A percentile compares a stretch with the other conserved stretches of the same genome.
Conservation (phyloP, 2,888 invertebrate species). For the Tiliacea citrago region DNA sequence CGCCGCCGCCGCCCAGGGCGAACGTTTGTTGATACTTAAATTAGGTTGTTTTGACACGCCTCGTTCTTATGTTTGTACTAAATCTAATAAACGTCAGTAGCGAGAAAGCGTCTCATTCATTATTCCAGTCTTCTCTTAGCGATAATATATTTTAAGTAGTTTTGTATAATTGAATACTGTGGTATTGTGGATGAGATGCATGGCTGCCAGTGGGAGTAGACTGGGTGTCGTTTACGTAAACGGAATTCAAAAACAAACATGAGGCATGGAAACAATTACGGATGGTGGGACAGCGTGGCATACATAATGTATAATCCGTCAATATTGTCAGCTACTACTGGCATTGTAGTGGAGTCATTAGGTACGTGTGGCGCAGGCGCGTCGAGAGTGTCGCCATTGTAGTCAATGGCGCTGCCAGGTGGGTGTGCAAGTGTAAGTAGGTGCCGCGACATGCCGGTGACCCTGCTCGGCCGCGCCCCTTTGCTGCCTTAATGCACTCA, state of each 20-base stretch:
- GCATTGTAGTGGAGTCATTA: constrained; percentile 84
- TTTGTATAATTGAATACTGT: constrained; percentile 68
- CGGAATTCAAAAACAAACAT: constrained; percentile 72
- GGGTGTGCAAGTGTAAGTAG: constrained; percentile 88
- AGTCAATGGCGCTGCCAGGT: constrained; percentile 87
- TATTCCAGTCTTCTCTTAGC: constrained; percentile 75
- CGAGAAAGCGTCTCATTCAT: constrained; percentile 83
- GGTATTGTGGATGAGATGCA: constrained; percentile 61
- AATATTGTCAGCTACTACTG: constrained; percentile 86
- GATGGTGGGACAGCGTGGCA: constrained; percentile 73
- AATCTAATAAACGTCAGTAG: constrained; percentile 89
- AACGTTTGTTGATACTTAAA: constrained; percentile 91
- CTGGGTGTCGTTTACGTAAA: constrained; percentile 68
- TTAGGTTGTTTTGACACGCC: constrained; percentile 91
- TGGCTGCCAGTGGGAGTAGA: constrained; percentile 45
- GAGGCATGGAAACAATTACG: constrained; percentile 79
- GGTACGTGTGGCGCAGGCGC: constrained; percentile 80
- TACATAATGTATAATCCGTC: constrained; percentile 84
- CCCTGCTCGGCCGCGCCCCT: constrained; percentile 73
- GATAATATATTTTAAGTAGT: constrained; percentile 75
- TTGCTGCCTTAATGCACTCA: constrained; percentile 19
- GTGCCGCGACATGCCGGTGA: constrained; percentile 77
- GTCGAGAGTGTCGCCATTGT: constrained; percentile 83
- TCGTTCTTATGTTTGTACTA: constrained; percentile 90
- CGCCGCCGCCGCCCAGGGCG: constrained; percentile 88